Evolutionary conservation across 2,888 invertebrate species (phyloP).

Genomic region (Trissolcus brochymenae): DNA sequence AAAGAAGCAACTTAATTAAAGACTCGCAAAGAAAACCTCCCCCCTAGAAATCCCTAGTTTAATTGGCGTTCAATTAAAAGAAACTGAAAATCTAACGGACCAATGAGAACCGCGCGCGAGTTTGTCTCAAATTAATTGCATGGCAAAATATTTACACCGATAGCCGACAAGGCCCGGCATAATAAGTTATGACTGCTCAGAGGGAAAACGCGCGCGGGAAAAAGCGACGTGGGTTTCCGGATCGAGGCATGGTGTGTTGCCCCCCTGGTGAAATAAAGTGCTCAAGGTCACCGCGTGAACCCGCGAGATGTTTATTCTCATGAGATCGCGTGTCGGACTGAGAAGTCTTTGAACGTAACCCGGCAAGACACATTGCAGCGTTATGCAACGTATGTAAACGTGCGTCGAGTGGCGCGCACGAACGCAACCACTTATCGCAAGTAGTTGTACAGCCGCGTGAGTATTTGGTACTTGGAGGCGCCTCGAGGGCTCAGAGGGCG

Average conservation of each 20-base stretch:
- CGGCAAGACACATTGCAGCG: constrained; percentile 25
- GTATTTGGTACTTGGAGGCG: constrained; percentile 29
- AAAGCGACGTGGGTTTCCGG: constrained; percentile 33
- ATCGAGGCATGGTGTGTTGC: constrained; percentile 4
- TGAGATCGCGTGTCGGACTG: constrained; percentile 38
- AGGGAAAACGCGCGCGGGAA: neutral
- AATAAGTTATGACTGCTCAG: constrained; percentile 17
- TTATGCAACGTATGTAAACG: constrained; percentile 38
- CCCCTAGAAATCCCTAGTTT: too few species aligned
- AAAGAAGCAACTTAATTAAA: too few species aligned
- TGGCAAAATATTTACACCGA: constrained; percentile 20
- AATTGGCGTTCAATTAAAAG: too few species aligned
- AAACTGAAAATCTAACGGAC: too few species aligned
- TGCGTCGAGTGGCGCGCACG: constrained; percentile 15
- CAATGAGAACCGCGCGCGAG: neutral
- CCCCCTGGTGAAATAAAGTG: constrained; percentile 39
- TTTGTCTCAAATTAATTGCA: constrained; percentile 20
- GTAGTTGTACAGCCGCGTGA: constrained; percentile 20
- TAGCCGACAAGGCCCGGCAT: constrained; percentile 24
- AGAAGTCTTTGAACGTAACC: constrained; percentile 23
- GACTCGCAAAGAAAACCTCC: too few species aligned
- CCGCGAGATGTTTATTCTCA: constrained; percentile 43
- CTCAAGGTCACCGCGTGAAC: constrained; percentile 48
- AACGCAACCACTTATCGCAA: constrained; percentile 34
- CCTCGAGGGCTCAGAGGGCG: neutral